These are phyloP conservation scores for Gastrophysa polygoni DNA, from an alignment of 2,888 invertebrate genomes.

Conservation along the genomic window DNA sequence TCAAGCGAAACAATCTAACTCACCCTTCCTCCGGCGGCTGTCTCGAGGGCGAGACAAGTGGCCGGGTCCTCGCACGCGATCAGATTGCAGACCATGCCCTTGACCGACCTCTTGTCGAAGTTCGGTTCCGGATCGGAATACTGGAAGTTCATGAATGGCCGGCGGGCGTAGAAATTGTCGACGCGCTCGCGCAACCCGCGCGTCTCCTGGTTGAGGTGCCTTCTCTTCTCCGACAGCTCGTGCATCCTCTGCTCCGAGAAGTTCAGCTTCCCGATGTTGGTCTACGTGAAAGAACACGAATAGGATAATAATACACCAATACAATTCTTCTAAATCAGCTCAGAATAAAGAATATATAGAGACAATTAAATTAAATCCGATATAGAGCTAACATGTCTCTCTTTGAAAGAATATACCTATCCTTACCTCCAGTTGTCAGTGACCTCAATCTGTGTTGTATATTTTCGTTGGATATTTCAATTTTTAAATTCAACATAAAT, in stretches of 20 bases:
- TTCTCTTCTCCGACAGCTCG: slow-evolving; percentile 61
- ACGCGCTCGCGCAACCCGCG: slow-evolving; percentile 63
- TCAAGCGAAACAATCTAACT: slow-evolving; percentile 44
- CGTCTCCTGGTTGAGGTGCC: slow-evolving; percentile 63
- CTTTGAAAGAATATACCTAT: no score
- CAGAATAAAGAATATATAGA: no score
- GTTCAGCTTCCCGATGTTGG: slow-evolving; percentile 58
- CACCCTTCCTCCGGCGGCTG: slow-evolving; percentile 84
- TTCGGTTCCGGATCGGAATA: slow-evolving; percentile 79
- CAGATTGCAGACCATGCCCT: slow-evolving; percentile 81
- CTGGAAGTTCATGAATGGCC: slow-evolving; percentile 68
- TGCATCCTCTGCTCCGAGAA: slow-evolving; percentile 69
- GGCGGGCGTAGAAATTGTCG: slow-evolving; percentile 64
- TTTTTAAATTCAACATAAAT: no score
- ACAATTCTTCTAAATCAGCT: no score
- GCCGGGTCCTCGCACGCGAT: slow-evolving; percentile 73
- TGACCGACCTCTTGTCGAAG: slow-evolving; percentile 71
- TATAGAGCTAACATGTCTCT: no score
- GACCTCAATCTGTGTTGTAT: no score
- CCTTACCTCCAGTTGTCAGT: no score
- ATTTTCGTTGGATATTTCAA: no score
- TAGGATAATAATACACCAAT: no score
- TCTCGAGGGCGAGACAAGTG: slow-evolving; percentile 81
- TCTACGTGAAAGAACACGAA: slow-evolving; percentile 36
- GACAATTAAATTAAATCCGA: no score